Evolutionary conservation across 2,888 invertebrate genomes (phyloP), one percentile per base, ranked within the genome.

Genomic region (Lucinisca nassula): DNA sequence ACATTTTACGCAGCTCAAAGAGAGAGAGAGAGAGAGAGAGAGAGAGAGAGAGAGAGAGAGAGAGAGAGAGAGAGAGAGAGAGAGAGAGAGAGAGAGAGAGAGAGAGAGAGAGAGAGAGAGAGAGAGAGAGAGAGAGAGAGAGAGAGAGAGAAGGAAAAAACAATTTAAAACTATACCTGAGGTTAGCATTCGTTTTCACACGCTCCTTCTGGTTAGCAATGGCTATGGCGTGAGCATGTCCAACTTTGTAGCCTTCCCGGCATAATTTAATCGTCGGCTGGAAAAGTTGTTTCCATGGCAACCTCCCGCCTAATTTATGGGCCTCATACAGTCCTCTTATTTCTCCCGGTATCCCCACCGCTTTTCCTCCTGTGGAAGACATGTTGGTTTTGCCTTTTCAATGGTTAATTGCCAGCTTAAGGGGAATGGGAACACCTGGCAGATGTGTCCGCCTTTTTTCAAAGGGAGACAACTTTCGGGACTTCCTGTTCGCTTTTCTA

Each of bases 331-430:
- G 98, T 1, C 99, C 99, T 82, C 97, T 97, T n/a, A 99, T 96
- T 96, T 99, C 99, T 4, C 99, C 98, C 0, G 99, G 99, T 24
- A 99, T 98, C 8, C 98, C 99, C 14, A 98, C 97, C 0, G 98
- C 97, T 92, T 97, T 80, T 0, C 95, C 96, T n/a, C 92, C 92
- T 92, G 45, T n/a, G n/a, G n/a, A n/a, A n/a, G n/a, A n/a, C n/a
- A n/a, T n/a, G n/a, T n/a, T n/a, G n/a, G n/a, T n/a, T n/a, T n/a
- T n/a, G n/a, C n/a, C n/a, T n/a, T n/a, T n/a, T n/a, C n/a, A n/a
- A n/a, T n/a, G n/a, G n/a, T n/a, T n/a, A n/a, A n/a, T n/a, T n/a
- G n/a, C n/a, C n/a, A n/a, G n/a, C n/a, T n/a, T n/a, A n/a, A n/a
- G n/a, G n/a, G n/a, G n/a, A n/a, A n/a, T n/a, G n/a, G n/a, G n/a